phyloP scores from a whole-genome alignment of 2,888 invertebrate species.

The Sinelater perroti region DNA sequence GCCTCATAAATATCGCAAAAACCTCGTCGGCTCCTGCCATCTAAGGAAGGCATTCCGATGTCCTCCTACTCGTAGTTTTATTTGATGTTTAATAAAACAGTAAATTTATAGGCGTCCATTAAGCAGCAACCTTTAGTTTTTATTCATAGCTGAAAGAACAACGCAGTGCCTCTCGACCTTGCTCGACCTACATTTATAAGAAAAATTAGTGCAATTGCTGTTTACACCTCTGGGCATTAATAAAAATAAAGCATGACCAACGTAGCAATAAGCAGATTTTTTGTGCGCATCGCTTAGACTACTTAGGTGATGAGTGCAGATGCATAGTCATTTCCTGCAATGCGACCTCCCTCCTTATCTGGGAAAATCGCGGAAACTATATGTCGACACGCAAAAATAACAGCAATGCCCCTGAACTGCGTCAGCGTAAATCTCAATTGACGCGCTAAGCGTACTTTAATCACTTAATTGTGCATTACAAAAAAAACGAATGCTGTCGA shows the following conservation, averaged over 20 bases:
- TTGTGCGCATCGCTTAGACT: no score
- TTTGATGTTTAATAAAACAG: no score
- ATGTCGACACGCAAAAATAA: slow-evolving; percentile 10
- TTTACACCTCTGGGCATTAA: no score
- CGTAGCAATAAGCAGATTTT: no score
- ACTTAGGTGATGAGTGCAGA: no score
- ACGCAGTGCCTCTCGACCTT: no score
- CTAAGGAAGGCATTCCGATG: slow-evolving; percentile 10
- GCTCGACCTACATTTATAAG: slow-evolving; percentile 6
- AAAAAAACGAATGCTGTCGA: neutral
- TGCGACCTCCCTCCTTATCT: no score
- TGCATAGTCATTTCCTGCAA: no score
- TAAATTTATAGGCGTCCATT: neutral
- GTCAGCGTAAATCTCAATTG: slow-evolving; percentile 1
- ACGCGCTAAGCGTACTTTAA: neutral
- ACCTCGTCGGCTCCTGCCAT: neutral
- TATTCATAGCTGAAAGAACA: no score
- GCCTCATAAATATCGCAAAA: neutral
- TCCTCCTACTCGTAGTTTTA: neutral
- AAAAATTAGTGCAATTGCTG: slow-evolving; percentile 13
- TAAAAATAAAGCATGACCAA: no score
- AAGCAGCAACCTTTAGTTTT: neutral
- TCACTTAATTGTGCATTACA: slow-evolving; percentile 13
- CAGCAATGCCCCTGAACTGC: neutral
- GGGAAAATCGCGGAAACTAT: neutral